A percentile compares a stretch with the other conserved stretches of the same genome.
Evolutionary conservation across 92 coral and sea anemone genomes (phyloP).

Genomic region (Epizoanthus scotinus): DNA sequence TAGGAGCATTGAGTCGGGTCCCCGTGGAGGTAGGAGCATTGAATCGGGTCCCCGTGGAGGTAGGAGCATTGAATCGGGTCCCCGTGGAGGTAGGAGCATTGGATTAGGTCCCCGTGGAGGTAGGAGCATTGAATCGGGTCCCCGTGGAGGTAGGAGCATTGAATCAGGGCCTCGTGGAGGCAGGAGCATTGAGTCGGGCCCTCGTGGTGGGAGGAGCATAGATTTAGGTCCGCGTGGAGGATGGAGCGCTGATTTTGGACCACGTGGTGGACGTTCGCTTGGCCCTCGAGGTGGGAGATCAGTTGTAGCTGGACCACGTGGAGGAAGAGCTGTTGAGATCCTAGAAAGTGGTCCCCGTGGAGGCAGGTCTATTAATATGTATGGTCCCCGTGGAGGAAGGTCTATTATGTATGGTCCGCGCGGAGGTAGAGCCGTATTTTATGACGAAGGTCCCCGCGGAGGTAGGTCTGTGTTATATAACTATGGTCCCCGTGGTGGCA

Average conservation of each 20-base stretch:
- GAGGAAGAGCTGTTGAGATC: conserved; percentile 5
- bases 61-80: conserved; percentile 51
- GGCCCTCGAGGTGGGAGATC: conserved; percentile 55
- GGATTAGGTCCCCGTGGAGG: conserved; percentile 75
- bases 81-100: conserved; percentile 74
- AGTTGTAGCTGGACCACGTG: conserved; percentile 32
- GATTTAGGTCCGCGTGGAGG: conserved; percentile 49
- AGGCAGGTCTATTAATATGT: conserved; percentile 16
- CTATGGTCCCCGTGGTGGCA: conserved; percentile 52
- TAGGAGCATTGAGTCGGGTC: conserved; percentile 29
- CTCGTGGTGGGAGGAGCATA: conserved; percentile 41
- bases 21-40: conserved; percentile 35
- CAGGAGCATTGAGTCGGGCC: conserved; percentile 28
- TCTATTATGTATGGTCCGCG: conserved; percentile 17
- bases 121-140: conserved; percentile 58
- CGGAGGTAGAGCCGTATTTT: conserved; percentile 25
- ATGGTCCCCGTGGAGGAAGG: conserved; percentile 24
- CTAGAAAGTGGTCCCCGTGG: conserved; percentile 34
- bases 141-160: conserved; percentile 63
- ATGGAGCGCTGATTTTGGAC: conserved; percentile 23
- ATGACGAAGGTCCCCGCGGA: conserved; percentile 53
- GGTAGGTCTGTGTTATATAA: conserved; percentile 49
- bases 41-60: conserved; percentile 63
- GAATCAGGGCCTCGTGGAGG: conserved; percentile 53
- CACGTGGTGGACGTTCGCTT: conserved; percentile 55